These are phyloP conservation scores for Phenganax marumi DNA, from an alignment of 92 coral and sea anemone species.

Conservation along the genomic window DNA sequence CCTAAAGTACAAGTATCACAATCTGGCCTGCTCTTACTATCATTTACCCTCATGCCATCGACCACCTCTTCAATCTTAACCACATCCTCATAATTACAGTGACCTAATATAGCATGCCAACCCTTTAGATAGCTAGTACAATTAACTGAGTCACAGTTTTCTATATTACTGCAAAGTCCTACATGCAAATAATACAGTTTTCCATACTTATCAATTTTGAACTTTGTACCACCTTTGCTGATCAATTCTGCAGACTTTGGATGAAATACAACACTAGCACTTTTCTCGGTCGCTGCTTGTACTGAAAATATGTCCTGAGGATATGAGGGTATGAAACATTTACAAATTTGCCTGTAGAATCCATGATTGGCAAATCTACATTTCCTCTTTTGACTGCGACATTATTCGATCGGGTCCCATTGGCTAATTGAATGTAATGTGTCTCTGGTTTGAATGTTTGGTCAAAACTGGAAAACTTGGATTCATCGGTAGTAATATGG, in stretches of 20 bases:
- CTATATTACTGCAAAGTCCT: not conserved
- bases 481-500: slow-evolving; percentile 40
- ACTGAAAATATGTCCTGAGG: slow-evolving; percentile 55
- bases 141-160: slow-evolving; percentile 44
- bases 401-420: slow-evolving; percentile 50
- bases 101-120: slow-evolving; percentile 54
- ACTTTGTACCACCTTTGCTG: slow-evolving; percentile 54
- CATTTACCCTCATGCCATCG: slow-evolving; percentile 60
- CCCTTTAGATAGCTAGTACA: slow-evolving; percentile 28
- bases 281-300: slow-evolving; percentile 55
- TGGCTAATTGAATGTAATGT: slow-evolving; percentile 52
- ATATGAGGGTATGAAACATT: slow-evolving; percentile 37
- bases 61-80: slow-evolving; percentile 45
- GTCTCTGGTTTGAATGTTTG: slow-evolving; percentile 32
- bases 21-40: slow-evolving; percentile 48
- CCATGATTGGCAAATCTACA: slow-evolving; percentile 42
- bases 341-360: slow-evolving; percentile 44
- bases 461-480: slow-evolving; percentile 51
- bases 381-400: slow-evolving; percentile 54
- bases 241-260: slow-evolving; percentile 45
- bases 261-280: slow-evolving; percentile 44
- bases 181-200: slow-evolving; percentile 48
- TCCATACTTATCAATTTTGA: slow-evolving; percentile 43
- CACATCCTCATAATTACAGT: slow-evolving; percentile 55
- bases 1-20: slow-evolving; percentile 55